Conservation (phyloP, 2,797 vertebrate genomes). For the Scolopax bukidnonensis region DNA sequence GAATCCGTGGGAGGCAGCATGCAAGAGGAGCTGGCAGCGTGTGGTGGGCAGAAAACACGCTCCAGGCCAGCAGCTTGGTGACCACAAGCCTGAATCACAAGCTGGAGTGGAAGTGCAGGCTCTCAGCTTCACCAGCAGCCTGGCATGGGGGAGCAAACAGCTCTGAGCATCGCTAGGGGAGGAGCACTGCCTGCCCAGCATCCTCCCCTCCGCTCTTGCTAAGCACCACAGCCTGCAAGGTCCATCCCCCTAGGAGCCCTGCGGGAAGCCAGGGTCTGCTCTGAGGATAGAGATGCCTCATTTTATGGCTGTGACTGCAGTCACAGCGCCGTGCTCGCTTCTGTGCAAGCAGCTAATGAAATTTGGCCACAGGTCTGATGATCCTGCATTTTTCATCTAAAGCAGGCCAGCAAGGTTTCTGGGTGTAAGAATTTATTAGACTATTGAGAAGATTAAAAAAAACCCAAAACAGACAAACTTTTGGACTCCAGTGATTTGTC, state of each 20-base stretch:
- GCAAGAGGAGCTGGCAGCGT: background rate
- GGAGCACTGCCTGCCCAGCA: background rate
- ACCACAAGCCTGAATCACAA: background rate
- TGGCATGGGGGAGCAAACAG: background rate
- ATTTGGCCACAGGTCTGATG: background rate
- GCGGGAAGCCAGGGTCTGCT: background rate
- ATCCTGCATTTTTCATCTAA: background rate
- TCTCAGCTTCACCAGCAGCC: background rate
- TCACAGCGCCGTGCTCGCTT: rapidly evolving
- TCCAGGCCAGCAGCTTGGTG: background rate
- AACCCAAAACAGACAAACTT: background rate
- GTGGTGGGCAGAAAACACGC: background rate
- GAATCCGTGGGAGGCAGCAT: rapidly evolving
- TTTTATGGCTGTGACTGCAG: background rate
- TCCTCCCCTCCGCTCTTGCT: rapidly evolving
- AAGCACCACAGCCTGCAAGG: background rate
- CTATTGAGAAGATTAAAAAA: background rate
- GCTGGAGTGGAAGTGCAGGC: background rate
- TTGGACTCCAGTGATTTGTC: background rate
- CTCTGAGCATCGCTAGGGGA: background rate
- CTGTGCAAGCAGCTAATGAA: background rate
- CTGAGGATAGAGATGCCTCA: rapidly evolving
- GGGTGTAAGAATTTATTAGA: background rate
- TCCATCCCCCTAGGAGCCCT: background rate
- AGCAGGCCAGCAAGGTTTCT: background rate